A percentile compares a stretch with the other conserved stretches of the same genome.
Evolutionary conservation across 2,888 invertebrate species (phyloP).

Genomic region (Melipona beecheii): DNA sequence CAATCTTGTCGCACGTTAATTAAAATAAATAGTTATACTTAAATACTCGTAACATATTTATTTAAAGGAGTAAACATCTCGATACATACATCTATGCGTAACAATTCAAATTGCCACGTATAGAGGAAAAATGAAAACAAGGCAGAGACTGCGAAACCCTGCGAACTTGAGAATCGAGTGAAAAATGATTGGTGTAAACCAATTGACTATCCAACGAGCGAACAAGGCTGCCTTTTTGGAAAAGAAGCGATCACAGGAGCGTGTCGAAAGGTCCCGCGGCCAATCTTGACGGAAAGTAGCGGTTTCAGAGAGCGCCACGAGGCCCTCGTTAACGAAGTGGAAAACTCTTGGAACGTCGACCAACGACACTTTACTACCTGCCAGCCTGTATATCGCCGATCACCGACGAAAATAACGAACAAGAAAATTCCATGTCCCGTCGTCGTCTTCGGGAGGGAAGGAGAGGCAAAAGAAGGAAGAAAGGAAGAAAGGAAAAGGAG

Average conservation of each 20-base stretch:
- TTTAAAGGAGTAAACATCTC: too few relatives aligned
- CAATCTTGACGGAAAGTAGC: constrained; percentile 35
- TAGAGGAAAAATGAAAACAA: neutral
- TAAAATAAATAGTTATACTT: too few relatives aligned
- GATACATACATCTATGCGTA: too few relatives aligned
- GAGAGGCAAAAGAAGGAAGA: too few relatives aligned
- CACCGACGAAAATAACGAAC: neutral
- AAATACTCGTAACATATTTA: too few relatives aligned
- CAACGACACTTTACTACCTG: constrained; percentile 5
- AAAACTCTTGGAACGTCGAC: constrained; percentile 14
- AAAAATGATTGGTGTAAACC: neutral
- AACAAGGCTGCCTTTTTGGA: neutral
- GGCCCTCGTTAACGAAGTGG: constrained; percentile 16
- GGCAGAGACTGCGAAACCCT: too few relatives aligned
- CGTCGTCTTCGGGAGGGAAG: neutral
- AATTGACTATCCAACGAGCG: neutral
- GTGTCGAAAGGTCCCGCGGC: neutral
- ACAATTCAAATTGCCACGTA: too few relatives aligned
- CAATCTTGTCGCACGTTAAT: too few relatives aligned
- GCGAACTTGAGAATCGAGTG: neutral
- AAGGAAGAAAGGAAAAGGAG: neutral
- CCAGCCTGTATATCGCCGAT: neutral
- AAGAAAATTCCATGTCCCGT: neutral
- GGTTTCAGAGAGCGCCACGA: constrained; percentile 1
- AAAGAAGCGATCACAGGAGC: neutral